Evolutionary conservation across 1,140 invertebrate genomes (phyloP), one percentile per base, ranked within the genome.

Genomic region (Armadillidium nasatum): DNA sequence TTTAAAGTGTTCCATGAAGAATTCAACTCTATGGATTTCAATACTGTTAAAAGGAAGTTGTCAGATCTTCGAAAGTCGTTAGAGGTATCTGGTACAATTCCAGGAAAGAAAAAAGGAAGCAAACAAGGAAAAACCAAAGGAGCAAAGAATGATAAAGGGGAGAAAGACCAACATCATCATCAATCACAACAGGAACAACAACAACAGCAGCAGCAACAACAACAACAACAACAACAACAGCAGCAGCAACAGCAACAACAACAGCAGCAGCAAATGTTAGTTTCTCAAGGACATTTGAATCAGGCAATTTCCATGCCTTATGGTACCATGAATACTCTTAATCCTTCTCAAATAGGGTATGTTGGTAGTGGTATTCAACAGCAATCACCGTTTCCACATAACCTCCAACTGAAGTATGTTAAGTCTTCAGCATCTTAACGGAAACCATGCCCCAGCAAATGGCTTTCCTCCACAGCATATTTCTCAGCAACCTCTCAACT

Each of bases 1-100:
- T 82, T 82, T 69, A 83, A 82, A 73, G 81, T 82, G 13, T 83
- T 82, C 69, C 82, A 83, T 77, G 82, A 82, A 19, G 82, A 82
- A 46, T 83, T 83, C 76, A 82, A 80, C 46, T 81, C 81, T 6
- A 77, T 81, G 76, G 82, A 82, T 71, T 81, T 82, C 66, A 76
- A 81, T 50, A 78, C 77, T 7, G 70, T 82, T 0, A 82, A 82
- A 72, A 75, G 80, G 23, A 78, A 80, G 44, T 60, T 82, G 44
- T 78, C 74, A 23, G 78, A 81, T 73, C 46, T 82, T 10, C 74
- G 79, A 0, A 78, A 78, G 66, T 74, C 72, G 50, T 71, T 80
- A 33, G 77, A 74, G 13, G 72, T 73, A 7, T 75, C 76, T 0
- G 73, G 74, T 75, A 33, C 60, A 6, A 15, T 43, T 15, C 10